Conservation (phyloP, 2,797 vertebrate genomes). For the Sus cebifrons region DNA sequence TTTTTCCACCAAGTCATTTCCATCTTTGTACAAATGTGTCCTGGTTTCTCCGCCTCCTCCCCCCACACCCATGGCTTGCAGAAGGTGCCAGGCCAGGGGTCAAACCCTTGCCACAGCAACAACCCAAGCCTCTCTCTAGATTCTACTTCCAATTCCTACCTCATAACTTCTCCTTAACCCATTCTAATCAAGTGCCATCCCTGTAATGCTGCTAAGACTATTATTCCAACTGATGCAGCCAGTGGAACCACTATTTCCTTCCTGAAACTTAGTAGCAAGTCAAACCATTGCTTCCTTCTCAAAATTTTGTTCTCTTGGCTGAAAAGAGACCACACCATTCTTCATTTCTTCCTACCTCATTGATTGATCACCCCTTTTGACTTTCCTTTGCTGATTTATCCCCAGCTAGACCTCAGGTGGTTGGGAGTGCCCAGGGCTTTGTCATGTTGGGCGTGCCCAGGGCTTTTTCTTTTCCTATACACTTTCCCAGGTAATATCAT, state of each 20-base stretch:
- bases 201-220: background rate
- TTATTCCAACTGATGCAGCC: background rate
- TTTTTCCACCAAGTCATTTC: background rate
- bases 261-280: conserved; percentile 27
- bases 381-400: conserved; percentile 23
- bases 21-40: conserved; percentile 1
- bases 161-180: conserved; percentile 31
- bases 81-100: too few relatives aligned
- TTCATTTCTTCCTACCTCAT: background rate
- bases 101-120: too few relatives aligned
- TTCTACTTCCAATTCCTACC: background rate
- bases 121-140: background rate
- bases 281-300: conserved; percentile 12
- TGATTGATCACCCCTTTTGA: background rate
- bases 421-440: background rate
- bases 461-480: background rate
- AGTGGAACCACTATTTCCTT: background rate
- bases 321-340: background rate
- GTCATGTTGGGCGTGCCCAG: too few relatives aligned
- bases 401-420: background rate
- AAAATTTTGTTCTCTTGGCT: conserved; percentile 20
- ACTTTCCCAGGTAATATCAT: background rate
- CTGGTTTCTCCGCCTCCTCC: background rate
- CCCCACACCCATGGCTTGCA: background rate
- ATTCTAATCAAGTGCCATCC: background rate